Evolutionary conservation across 2,888 invertebrate species (phyloP), one percentile per base, ranked within the genome.

Genomic region (Drosophila demipolita): DNA sequence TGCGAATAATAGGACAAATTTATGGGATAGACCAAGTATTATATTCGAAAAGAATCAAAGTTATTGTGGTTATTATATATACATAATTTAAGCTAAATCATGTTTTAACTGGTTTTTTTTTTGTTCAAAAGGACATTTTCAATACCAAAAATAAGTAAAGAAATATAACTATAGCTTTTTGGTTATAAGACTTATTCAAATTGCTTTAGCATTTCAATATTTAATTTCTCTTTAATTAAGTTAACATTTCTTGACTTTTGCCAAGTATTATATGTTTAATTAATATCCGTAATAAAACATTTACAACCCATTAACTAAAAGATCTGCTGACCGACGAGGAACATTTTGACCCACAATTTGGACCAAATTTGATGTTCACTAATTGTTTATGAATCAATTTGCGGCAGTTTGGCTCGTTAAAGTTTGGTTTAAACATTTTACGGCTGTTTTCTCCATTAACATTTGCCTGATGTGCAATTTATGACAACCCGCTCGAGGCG

Each of bases 371-470:
- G 50, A 61, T 55, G 57, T 55, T 63, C 62, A 60, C 75, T 77
- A 90, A 85, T 90, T 86, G 87, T 74, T 90, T 80, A 64, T 77
- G 83, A 69, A 75, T 83, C 90, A 77, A 73, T 85, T 83, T 59
- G 68, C 53, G 73, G 53, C 64, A 70, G 59, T 79, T 79, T 75
- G 70, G 53, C 71, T 70, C 75, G 70, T 90, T 86, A 72, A 77
- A 71, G 48, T 66, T 67, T 50, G 70, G 87, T 72, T 75, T 88
- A 71, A 75, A 73, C 67, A 75, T 82, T 90, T 86, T 62, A 83
- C 66, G 66, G 63, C 59, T 62, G 26, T 66, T 60, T 36, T 55
- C 57, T 59, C 66, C 72, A 76, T 88, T 86, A 86, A 77, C 76
- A 75, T 77, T 82, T 66, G 73, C 49, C 63, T 42, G 75, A 74